Evolutionary conservation across 2,797 vertebrate genomes (phyloP).

Genomic region (Danio albolineatus): DNA sequence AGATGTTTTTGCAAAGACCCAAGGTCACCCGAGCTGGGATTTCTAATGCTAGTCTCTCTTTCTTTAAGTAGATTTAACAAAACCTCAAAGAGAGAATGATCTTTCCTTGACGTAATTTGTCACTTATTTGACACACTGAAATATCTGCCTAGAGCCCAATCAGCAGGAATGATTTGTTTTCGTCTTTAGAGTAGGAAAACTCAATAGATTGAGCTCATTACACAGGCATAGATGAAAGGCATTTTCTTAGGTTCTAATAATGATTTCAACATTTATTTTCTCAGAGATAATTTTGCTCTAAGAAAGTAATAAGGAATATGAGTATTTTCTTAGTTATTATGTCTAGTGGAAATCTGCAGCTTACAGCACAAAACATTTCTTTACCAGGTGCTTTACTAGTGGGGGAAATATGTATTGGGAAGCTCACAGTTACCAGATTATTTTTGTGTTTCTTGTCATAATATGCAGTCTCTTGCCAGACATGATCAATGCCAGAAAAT

Average conservation of each 20-base stretch:
- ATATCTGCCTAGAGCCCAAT: background rate
- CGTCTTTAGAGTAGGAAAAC: slow-evolving; percentile 4
- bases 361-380: too few relatives aligned
- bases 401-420: too few relatives aligned
- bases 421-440: too few relatives aligned
- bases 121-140: slow-evolving; percentile 13
- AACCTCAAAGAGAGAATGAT: slow-evolving; percentile 1
- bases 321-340: too few relatives aligned
- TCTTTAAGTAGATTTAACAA: slow-evolving; percentile 4
- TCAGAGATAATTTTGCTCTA: background rate
- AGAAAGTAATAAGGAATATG: background rate
- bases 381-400: too few relatives aligned
- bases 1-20: slow-evolving; percentile 1
- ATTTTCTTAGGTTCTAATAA: background rate
- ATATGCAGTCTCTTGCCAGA: too few relatives aligned
- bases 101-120: slow-evolving; percentile 34
- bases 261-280: slow-evolving; percentile 17
- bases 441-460: too few relatives aligned
- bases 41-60: background rate
- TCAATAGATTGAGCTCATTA: slow-evolving; percentile 9
- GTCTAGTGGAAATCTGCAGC: too few relatives aligned
- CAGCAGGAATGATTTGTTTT: slow-evolving; percentile 10
- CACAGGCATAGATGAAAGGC: slow-evolving; percentile 1
- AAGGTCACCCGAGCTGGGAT: background rate
- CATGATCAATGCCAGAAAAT: too few relatives aligned